Evolutionary conservation across 2,113 vertebrate genomes (phyloP).

Genomic region (Mirounga angustirostris): DNA sequence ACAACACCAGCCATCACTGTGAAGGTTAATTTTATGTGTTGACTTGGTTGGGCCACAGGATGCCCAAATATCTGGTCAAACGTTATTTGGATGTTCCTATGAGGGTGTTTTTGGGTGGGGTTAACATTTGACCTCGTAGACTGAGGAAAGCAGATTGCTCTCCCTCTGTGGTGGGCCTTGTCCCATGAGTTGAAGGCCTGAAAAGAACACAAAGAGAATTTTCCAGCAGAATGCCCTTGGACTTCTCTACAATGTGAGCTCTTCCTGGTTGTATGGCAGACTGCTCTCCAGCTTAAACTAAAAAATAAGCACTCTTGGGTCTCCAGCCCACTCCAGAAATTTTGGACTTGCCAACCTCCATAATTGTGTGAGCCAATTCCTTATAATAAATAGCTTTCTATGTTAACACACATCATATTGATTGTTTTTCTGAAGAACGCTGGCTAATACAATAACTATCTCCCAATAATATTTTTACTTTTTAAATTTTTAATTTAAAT

Average conservation of each 20-base stretch:
- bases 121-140: not conserved
- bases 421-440: not conserved
- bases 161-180: not conserved
- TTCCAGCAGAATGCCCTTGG: not conserved
- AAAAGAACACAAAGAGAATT: not conserved
- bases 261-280: not conserved
- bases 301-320: accelerated
- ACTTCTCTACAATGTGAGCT: too few species aligned
- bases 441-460: not conserved
- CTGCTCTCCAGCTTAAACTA: not conserved
- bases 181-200: not conserved
- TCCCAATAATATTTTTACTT: not conserved
- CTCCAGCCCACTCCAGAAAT: not conserved
- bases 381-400: not conserved
- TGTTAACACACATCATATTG: not conserved
- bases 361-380: not conserved
- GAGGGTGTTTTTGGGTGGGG: not conserved
- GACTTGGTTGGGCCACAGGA: not conserved
- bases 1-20: accelerated
- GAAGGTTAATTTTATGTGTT: too few species aligned
- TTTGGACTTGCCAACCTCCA: not conserved
- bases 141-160: not conserved
- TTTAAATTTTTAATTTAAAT: not conserved
- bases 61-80: not conserved
- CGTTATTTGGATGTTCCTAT: not conserved